Percentiles rank a stretch among this genome's conserved stretches.
phyloP scores from a whole-genome alignment of 1,140 invertebrate species.

The Mycetomoellerius zeteki region DNA sequence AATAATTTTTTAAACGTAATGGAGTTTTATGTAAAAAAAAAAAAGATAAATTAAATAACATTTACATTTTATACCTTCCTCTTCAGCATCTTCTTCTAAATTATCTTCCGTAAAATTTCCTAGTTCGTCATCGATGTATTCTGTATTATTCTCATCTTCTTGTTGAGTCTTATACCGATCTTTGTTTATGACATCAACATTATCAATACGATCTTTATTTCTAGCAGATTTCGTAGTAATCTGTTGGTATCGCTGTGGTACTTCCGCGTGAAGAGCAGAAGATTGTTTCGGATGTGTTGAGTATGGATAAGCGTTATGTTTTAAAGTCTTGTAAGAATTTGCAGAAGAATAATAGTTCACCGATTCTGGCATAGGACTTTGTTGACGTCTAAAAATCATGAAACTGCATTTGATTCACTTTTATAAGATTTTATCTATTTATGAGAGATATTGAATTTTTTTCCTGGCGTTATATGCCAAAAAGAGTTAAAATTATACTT shows the following conservation, averaged over 20 bases:
- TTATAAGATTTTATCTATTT: not conserved
- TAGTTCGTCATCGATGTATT: slow-evolving; percentile 62
- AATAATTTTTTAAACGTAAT: not conserved
- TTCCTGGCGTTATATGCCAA: not conserved
- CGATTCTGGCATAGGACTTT: slow-evolving; percentile 63
- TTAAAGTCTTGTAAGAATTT: slow-evolving; percentile 67
- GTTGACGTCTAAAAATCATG: slow-evolving; percentile 59
- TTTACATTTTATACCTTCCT: slow-evolving; percentile 65
- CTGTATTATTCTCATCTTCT: slow-evolving; percentile 58
- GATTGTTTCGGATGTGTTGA: slow-evolving; percentile 58
- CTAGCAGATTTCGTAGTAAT: slow-evolving; percentile 39
- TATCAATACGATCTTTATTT: slow-evolving; percentile 61
- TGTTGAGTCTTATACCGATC: slow-evolving; percentile 65
- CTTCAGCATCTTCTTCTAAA: slow-evolving; percentile 71
- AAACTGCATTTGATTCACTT: slow-evolving; percentile 15
- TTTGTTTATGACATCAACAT: slow-evolving; percentile 58
- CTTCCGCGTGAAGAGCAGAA: slow-evolving; percentile 25
- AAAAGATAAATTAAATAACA: not conserved
- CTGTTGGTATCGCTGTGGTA: slow-evolving; percentile 32
- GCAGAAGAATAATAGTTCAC: slow-evolving; percentile 63
- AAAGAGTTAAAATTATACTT: too few species aligned
- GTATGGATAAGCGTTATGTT: slow-evolving; percentile 56
- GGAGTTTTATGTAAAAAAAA: not conserved
- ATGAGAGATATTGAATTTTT: not conserved
- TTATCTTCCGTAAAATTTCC: slow-evolving; percentile 67